Conservation (phyloP, 2,888 invertebrate genomes). For the Tolmerus cingulatus region DNA sequence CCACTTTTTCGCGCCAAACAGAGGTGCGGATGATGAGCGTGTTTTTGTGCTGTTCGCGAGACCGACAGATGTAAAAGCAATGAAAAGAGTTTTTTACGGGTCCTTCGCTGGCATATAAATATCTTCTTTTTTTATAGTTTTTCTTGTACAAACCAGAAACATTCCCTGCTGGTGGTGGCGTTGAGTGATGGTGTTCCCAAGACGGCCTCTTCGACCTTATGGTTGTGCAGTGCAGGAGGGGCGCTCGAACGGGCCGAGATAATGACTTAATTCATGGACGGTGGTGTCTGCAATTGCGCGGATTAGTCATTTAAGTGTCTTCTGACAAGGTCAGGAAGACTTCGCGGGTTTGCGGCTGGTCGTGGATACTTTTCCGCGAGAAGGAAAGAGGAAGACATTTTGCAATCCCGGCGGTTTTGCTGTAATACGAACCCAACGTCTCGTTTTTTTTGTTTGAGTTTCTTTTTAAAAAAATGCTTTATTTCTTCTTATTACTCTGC, state of each 20-base stretch:
- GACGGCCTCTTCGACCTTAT: background rate
- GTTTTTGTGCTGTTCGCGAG: background rate
- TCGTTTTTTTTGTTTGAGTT: background rate
- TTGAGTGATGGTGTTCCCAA: background rate
- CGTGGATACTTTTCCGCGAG: background rate
- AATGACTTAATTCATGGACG: constrained; percentile 30
- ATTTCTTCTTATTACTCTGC: background rate
- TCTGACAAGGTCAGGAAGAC: constrained; percentile 15
- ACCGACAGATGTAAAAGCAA: constrained; percentile 6
- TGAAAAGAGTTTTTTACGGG: background rate
- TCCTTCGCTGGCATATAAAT: background rate
- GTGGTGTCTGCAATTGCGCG: constrained; percentile 16
- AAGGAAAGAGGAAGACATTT: constrained; percentile 4
- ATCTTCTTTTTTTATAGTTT: background rate
- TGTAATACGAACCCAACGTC: background rate
- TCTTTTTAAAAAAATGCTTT: background rate
- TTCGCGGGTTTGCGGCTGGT: background rate
- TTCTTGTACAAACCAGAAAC: background rate
- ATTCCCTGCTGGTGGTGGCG: background rate
- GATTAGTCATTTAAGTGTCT: constrained; percentile 17
- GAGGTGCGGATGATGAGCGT: background rate
- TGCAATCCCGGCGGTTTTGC: background rate
- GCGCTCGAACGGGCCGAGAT: background rate
- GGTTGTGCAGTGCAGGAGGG: background rate
- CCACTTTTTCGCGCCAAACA: constrained; percentile 16